A percentile compares a stretch with the other conserved stretches of the same genome.
Conservation (phyloP, 23 tunicate genomes). For the Ascidia mentula region DNA sequence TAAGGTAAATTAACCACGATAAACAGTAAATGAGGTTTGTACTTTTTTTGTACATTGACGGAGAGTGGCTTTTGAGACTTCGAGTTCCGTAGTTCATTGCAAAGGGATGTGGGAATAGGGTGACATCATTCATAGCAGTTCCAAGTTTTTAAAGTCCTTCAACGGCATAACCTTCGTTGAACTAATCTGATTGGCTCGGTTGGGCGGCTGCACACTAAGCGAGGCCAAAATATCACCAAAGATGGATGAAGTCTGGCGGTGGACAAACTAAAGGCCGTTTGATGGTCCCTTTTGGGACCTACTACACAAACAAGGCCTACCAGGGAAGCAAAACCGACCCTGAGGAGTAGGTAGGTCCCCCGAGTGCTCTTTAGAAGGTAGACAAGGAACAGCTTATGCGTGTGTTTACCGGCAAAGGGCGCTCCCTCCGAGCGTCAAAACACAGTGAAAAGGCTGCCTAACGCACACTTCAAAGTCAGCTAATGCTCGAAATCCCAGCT, state of each 20-base stretch:
- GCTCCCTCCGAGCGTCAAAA: background rate
- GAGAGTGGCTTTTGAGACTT: too few species aligned
- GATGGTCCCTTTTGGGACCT: background rate
- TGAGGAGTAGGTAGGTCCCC: background rate
- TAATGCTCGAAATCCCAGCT: slow-evolving; percentile 10
- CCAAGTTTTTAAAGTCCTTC: too few species aligned
- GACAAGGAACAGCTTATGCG: background rate
- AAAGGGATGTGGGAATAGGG: too few species aligned
- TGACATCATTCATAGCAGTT: too few species aligned
- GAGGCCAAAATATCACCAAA: background rate
- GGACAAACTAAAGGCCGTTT: background rate
- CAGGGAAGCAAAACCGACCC: background rate
- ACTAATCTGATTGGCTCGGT: too few species aligned
- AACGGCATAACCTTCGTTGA: too few species aligned
- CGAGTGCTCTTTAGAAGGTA: background rate
- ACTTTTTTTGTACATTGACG: too few species aligned
- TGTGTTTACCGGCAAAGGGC: background rate
- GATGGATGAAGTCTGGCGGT: background rate
- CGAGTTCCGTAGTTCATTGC: too few species aligned
- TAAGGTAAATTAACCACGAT: too few species aligned
- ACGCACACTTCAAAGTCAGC: slow-evolving; percentile 5
- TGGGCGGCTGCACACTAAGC: too few species aligned
- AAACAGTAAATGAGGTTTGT: too few species aligned
- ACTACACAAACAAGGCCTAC: background rate
- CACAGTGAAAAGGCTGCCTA: background rate